Evolutionary conservation across 2,797 vertebrate genomes (phyloP), one percentile per base, ranked within the genome.

Genomic region (Sciurus carolinensis): DNA sequence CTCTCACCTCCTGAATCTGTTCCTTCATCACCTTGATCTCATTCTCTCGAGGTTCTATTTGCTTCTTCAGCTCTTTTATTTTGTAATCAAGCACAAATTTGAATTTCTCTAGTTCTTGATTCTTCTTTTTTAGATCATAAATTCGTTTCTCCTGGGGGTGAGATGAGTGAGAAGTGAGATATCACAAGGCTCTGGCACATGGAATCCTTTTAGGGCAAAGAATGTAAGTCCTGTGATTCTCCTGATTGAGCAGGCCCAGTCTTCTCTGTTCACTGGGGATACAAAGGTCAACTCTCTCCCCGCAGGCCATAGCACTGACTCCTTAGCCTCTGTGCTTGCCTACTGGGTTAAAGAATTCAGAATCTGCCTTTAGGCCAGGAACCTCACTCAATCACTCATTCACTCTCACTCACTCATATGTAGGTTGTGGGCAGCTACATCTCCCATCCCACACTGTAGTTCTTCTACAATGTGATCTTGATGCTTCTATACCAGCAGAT

Each of bases 1-100:
- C 62, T 95, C 98, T 98, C 71, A 99, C 99, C 99, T 99, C 99
- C 69, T 89, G 92, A 54, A 99, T 99, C 97, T 98, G 99, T 87
- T 99, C 98, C 96, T 99, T 99, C 98, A 99, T 99, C 96, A 94
- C 97, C 69, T 97, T 99, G 95, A 99, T 99, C 82, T 99, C 99
- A 0, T 99, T 99, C 96, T 99, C 99, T 44, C 98, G 98, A n/a
- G 99, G 99, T 92, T 99, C 99, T n/a, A 98, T 98, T 98, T 99
- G 98, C 84, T 99, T 99, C 98, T 99, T 99, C 90, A 99, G 97
- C 22, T 99, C 99, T 9, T 98, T 99, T 96, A 99, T 98, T 98
- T 99, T 99, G 97, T 98, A 99, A 97, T 99, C 99, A 20, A 99
- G 98, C 88, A 99, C 98, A 98, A 99, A 99, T 97, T 99, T 99